Evolutionary conservation across 2,113 vertebrate genomes (phyloP), one percentile per base, ranked within the genome.

Genomic region (Hippocampus mohnikei): DNA sequence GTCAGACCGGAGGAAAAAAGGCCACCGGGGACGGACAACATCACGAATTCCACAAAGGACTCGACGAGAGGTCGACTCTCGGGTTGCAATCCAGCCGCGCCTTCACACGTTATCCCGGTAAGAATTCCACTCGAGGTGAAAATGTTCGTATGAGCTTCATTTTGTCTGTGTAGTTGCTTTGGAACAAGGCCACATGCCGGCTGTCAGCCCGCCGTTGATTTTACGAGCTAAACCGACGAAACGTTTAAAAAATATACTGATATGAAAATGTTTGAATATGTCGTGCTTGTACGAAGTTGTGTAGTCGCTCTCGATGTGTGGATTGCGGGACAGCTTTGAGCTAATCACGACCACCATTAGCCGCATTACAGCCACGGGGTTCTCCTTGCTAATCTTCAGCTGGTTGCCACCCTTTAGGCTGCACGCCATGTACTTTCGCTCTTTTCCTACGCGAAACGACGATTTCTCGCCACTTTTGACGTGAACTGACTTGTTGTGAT

Each of bases 31-130:
- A 16, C 52, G 0, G 52, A 42, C 50, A 55, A 16, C 42, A 68
- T 23, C 33, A 6, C 48, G 3, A 40, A 40, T 13, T 27, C 15
- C 58, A 15, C 6, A 73, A 79, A 81, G 74, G 83, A 85, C 76
- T 67, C 27, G 65, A 66, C 25, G 72, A 71, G 80, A 75, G 69
- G 74, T 65, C 41, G 76, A 80, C 18, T 78, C 46, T 75, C 40
- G 78, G 77, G 60, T 78, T 76, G 65, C 44, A 50, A 72, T 41
- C 55, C 60, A 65, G 44, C 78, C 61, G 62, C 82, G 70, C 56
- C 81, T 65, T 79, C 75, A 74, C 77, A 74, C 61, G 70, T 85
- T 66, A 80, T 86, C 69, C 80, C 68, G 90, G 88, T 91, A 88
- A 90, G 88, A 82, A 74, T 25, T 25, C 50, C 68, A 20, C 8